Conservation (phyloP, 2,113 vertebrate genomes). For the Seriola dumerili region DNA sequence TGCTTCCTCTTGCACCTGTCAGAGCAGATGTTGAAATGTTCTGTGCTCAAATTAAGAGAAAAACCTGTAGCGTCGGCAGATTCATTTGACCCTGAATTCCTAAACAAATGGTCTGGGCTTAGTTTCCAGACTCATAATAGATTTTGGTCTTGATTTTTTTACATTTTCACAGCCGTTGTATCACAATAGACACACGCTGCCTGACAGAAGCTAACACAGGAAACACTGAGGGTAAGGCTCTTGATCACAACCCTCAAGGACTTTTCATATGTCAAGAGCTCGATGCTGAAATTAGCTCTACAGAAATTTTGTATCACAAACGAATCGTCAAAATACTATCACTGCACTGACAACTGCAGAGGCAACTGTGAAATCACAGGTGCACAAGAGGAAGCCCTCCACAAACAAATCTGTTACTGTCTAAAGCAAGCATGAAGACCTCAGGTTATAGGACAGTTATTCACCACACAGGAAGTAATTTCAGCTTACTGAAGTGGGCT, state of each 20-base stretch:
- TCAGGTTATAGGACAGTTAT: slow-evolving; percentile 45
- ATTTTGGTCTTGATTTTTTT: background rate
- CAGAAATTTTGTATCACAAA: background rate
- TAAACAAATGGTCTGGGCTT: background rate
- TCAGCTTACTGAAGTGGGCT: slow-evolving; percentile 55
- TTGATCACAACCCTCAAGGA: background rate
- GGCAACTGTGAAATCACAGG: background rate
- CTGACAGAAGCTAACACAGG: slow-evolving; percentile 2
- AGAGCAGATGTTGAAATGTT: slow-evolving; percentile 63
- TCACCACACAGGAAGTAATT: slow-evolving; percentile 75
- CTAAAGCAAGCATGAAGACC: slow-evolving; percentile 20
- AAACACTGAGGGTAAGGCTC: background rate
- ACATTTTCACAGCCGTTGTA: background rate
- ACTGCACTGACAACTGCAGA: accelerated
- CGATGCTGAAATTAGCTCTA: background rate
- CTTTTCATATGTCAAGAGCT: background rate
- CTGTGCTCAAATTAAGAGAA: slow-evolving; percentile 34
- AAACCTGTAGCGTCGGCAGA: background rate
- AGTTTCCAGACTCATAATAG: background rate
- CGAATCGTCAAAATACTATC: background rate
- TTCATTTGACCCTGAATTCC: slow-evolving; percentile 19
- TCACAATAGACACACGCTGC: background rate
- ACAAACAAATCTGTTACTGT: background rate
- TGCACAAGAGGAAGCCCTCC: background rate
- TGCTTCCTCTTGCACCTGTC: slow-evolving; percentile 47